Evolutionary conservation across 2,797 vertebrate species (phyloP), one percentile per base, ranked within the genome.

Genomic region (Diplodus sargus): DNA sequence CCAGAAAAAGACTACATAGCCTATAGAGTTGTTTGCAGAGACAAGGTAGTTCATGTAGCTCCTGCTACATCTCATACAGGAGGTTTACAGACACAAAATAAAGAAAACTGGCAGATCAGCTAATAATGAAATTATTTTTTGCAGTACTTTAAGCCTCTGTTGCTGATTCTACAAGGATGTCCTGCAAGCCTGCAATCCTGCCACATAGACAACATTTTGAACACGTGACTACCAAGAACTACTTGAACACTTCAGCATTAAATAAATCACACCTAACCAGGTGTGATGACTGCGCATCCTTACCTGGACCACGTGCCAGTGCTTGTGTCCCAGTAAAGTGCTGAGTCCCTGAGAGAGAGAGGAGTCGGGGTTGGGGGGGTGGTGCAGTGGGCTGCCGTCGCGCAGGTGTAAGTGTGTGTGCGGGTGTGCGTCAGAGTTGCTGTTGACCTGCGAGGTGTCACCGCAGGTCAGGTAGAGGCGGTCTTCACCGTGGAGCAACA

Each of bases 291-390:
- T 42, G 25, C 2, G 3, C 20, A 4, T 61, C 53, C 89, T 76
- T 91, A 99, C 98, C 97, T 99, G 98, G 85, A 99, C 97, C 86
- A 99, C 97, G 28, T 99, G 98, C 98, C 98, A 99, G 92, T 99
- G 98, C 86, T 98, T 97, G 94, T 99, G 97, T 89, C 98, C 98
- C 87, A 99, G 95, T 98, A 99, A 98, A 97, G 97, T 97, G 97
- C 97, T 98, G 96, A 99, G 96, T 92, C 97, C 97, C 96, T 97
- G 98, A 97, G 98, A 96, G 94, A 96, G 95, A 77, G 96, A 91
- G 89, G 94, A 92, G 70, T 95, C 91, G 65, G 94, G 79, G 91
- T 93, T 71, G 93, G 94, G 89, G 30, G 93, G 94, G 18, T 93
- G 95, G 82, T 94, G 93, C 88, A 94, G 94, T 0, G 93, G 95